A percentile compares a stretch with the other conserved stretches of the same genome.
Evolutionary conservation across 2,113 vertebrate genomes (phyloP).

Genomic region (Ranitomeya imitator): DNA sequence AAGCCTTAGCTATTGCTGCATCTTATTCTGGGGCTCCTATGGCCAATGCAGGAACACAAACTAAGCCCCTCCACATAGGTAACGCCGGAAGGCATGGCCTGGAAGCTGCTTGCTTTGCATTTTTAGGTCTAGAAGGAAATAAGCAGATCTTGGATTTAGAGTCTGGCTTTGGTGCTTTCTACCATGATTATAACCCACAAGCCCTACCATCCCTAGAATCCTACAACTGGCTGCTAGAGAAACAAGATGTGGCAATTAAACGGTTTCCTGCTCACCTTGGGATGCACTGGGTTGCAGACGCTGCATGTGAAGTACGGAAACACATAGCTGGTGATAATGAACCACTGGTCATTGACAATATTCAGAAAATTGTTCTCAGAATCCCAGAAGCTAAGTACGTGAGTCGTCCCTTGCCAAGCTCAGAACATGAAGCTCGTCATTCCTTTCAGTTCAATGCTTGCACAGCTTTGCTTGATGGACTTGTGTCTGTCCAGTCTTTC

Average conservation of each 20-base stretch:
- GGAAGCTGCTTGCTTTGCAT: slow-evolving; percentile 84
- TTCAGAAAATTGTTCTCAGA: slow-evolving; percentile 74
- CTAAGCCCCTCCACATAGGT: slow-evolving; percentile 89
- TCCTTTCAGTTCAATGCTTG: slow-evolving; percentile 91
- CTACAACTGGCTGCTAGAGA: slow-evolving; percentile 82
- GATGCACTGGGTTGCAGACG: slow-evolving; percentile 91
- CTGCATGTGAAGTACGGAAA: slow-evolving; percentile 72
- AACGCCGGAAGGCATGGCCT: slow-evolving; percentile 83
- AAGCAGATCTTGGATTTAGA: slow-evolving; percentile 79
- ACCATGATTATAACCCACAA: slow-evolving; percentile 79
- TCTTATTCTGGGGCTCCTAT: slow-evolving; percentile 89
- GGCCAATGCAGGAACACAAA: slow-evolving; percentile 91
- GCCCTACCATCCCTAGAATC: slow-evolving; percentile 65
- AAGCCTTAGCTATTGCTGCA: slow-evolving; percentile 86
- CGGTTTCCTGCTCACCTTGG: slow-evolving; percentile 87
- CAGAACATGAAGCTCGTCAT: slow-evolving; percentile 89
- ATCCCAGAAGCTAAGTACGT: slow-evolving; percentile 85
- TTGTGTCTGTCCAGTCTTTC: slow-evolving; percentile 76
- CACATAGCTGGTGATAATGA: slow-evolving; percentile 64
- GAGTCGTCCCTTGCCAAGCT: slow-evolving; percentile 78
- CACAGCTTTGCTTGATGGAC: slow-evolving; percentile 78
- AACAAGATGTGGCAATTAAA: slow-evolving; percentile 90
- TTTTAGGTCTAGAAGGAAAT: slow-evolving; percentile 82
- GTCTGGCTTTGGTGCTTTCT: slow-evolving; percentile 87
- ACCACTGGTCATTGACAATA: slow-evolving; percentile 66